These are phyloP conservation scores for Stegodyphus mimosarum DNA, from an alignment of 1,140 invertebrate species.

Conservation along the genomic window DNA sequence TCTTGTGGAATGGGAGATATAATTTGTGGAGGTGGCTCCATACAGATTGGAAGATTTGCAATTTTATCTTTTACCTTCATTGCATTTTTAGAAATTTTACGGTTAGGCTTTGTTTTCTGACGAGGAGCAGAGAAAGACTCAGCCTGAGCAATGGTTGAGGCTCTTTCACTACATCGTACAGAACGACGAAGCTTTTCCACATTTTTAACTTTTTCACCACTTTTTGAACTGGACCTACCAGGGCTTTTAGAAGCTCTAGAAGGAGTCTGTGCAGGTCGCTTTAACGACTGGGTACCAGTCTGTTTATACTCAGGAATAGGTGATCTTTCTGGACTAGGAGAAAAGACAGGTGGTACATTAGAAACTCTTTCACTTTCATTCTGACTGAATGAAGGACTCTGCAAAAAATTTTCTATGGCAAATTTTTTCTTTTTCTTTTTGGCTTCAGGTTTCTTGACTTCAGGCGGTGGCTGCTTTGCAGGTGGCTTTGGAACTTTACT, in stretches of 20 bases:
- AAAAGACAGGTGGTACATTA: neutral
- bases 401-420: constrained; percentile 44
- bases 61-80: constrained; percentile 18
- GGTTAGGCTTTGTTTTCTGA: neutral
- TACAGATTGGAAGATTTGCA: constrained; percentile 10
- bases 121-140: neutral
- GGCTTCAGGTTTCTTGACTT: constrained; percentile 25
- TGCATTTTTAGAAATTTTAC: constrained; percentile 10
- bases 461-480: constrained; percentile 2
- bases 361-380: neutral
- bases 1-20: constrained; percentile 52
- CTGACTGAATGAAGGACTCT: constrained; percentile 31
- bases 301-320: constrained; percentile 20
- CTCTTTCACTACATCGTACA: constrained; percentile 44
- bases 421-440: constrained; percentile 54
- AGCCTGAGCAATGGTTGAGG: constrained; percentile 18
- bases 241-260: neutral
- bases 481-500: neutral
- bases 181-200: constrained; percentile 42
- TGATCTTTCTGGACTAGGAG: constrained; percentile 43
- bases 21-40: constrained; percentile 10
- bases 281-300: neutral
- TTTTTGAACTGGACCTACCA: constrained; percentile 6
- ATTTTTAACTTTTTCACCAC: constrained; percentile 9
- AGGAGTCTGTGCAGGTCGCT: neutral